Evolutionary conservation across 2,113 vertebrate species (phyloP).

Genomic region (Polyodon spathula): DNA sequence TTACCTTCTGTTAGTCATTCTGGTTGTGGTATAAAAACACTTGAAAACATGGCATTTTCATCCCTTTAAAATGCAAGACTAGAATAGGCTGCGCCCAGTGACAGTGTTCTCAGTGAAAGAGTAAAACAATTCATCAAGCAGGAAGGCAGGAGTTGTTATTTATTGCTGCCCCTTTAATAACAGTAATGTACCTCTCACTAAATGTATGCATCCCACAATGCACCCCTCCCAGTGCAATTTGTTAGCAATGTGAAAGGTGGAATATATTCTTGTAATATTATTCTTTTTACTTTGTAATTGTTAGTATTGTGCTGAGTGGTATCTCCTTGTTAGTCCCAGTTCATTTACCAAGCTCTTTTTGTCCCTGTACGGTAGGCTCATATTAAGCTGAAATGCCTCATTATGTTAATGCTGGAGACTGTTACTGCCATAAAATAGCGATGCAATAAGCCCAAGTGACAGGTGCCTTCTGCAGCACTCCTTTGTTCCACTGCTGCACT

Average conservation of each 20-base stretch:
- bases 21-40: background rate
- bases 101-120: conserved; percentile 2
- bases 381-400: conserved; percentile 9
- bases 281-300: conserved; percentile 25
- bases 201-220: conserved; percentile 25
- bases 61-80: background rate
- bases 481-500: background rate
- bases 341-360: conserved; percentile 13
- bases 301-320: conserved; percentile 42
- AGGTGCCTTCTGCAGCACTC: background rate
- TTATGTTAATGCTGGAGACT: conserved; percentile 2
- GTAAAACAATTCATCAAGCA: conserved; percentile 21
- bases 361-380: background rate
- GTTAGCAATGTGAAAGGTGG: conserved; percentile 28
- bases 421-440: background rate
- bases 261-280: conserved; percentile 23
- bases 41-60: background rate
- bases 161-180: conserved; percentile 59
- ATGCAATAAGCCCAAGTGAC: conserved; percentile 3
- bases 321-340: conserved; percentile 20
- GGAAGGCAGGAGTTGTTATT: conserved; percentile 35
- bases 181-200: conserved; percentile 39
- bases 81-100: conserved; percentile 6
- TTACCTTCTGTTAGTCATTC: background rate
- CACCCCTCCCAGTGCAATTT: conserved; percentile 30